Conservation (phyloP, 2,888 invertebrate species). For the Luperina testacea region DNA sequence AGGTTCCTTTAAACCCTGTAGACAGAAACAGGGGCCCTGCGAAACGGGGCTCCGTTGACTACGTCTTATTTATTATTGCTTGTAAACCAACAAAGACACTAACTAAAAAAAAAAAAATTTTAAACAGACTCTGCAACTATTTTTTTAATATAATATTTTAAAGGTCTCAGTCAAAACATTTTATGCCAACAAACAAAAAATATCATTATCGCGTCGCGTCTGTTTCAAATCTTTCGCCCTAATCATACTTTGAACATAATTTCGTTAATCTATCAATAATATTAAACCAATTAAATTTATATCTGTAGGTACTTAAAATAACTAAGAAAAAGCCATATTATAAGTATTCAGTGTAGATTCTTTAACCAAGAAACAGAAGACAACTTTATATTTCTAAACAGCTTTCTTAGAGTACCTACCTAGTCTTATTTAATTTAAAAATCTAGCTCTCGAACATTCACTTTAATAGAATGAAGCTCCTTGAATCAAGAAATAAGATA, state of each 20-base stretch:
- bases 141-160: background rate
- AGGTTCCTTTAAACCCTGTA: too few species aligned
- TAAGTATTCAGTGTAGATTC: too few species aligned
- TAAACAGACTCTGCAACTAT: background rate
- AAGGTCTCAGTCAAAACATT: background rate
- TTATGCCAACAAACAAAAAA: background rate
- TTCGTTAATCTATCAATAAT: background rate
- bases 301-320: background rate
- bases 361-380: background rate
- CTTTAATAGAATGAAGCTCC: slow-evolving; percentile 1
- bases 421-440: slow-evolving; percentile 16
- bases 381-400: background rate
- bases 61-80: too few species aligned
- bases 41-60: too few species aligned
- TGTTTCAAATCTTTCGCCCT: background rate
- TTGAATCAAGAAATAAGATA: slow-evolving; percentile 26
- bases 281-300: background rate
- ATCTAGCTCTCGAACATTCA: background rate
- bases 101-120: background rate
- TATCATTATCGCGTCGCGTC: background rate
- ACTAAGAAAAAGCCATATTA: background rate
- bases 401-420: background rate
- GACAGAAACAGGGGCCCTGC: too few species aligned
- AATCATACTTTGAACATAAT: background rate
- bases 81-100: too few species aligned